Conservation (phyloP, 2,113 vertebrate species). For the Mixornis gularis region DNA sequence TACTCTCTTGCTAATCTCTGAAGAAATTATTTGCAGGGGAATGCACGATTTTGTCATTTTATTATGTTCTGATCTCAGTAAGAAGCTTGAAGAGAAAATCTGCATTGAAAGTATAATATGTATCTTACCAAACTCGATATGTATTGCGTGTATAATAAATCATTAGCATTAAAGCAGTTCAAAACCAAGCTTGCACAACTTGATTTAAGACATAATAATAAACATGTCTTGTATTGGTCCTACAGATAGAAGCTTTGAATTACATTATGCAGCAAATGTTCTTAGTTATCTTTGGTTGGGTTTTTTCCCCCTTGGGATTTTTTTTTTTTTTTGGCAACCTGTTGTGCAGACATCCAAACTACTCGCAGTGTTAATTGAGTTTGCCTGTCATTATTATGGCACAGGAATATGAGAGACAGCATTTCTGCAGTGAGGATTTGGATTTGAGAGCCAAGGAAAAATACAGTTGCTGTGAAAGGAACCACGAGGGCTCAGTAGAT, state of each 20-base stretch:
- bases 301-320: background rate
- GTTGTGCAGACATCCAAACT: background rate
- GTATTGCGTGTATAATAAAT: background rate
- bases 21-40: background rate
- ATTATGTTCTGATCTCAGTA: background rate
- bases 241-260: background rate
- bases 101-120: background rate
- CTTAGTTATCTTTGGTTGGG: background rate
- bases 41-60: background rate
- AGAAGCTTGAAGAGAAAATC: background rate
- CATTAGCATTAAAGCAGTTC: background rate
- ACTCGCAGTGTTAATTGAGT: background rate
- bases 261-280: slow-evolving; percentile 13
- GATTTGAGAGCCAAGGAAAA: background rate
- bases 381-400: background rate
- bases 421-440: background rate
- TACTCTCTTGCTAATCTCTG: background rate
- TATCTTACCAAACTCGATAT: background rate
- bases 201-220: background rate
- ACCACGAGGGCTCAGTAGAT: background rate
- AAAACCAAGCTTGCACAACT: background rate
- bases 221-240: background rate
- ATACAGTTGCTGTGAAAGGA: background rate
- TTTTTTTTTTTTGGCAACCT: background rate
- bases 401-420: background rate